Percentiles rank a stretch among this genome's conserved stretches.
These are phyloP conservation scores for Villa cingulata DNA, from an alignment of 2,888 invertebrate species.

Conservation along the genomic window DNA sequence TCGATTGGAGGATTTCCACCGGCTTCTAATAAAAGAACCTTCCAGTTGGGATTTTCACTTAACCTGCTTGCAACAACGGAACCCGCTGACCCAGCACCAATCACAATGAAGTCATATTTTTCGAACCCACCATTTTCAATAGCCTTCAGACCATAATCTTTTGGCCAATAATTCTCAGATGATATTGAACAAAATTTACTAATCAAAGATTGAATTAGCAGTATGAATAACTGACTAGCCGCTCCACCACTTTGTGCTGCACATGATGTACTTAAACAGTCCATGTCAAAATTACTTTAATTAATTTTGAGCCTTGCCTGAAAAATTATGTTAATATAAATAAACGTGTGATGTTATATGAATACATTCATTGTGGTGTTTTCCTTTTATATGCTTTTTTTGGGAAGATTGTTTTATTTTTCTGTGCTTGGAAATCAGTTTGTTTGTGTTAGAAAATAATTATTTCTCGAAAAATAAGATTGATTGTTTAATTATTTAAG, in stretches of 20 bases:
- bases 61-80: constrained; percentile 38
- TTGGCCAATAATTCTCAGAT: constrained; percentile 41
- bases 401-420: too few species aligned
- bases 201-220: constrained; percentile 44
- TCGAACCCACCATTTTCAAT: constrained; percentile 26
- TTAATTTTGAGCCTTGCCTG: too few species aligned
- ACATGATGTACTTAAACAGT: constrained; percentile 18
- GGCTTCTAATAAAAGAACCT: constrained; percentile 38
- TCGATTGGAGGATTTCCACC: constrained; percentile 38
- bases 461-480: too few species aligned
- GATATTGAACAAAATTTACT: constrained; percentile 45
- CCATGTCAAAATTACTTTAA: too few species aligned
- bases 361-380: too few species aligned
- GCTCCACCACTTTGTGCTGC: constrained; percentile 21
- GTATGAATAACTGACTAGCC: constrained; percentile 37
- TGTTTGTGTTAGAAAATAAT: too few species aligned
- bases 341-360: too few species aligned
- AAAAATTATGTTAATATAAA: too few species aligned
- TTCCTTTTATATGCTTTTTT: too few species aligned
- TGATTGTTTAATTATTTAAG: too few species aligned
- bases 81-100: constrained; percentile 40
- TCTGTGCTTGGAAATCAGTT: too few species aligned
- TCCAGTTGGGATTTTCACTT: constrained; percentile 35
- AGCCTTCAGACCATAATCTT: constrained; percentile 31
- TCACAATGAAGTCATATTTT: constrained; percentile 35